Conservation (phyloP, 2,888 invertebrate genomes). For the Malachius bipustulatus region DNA sequence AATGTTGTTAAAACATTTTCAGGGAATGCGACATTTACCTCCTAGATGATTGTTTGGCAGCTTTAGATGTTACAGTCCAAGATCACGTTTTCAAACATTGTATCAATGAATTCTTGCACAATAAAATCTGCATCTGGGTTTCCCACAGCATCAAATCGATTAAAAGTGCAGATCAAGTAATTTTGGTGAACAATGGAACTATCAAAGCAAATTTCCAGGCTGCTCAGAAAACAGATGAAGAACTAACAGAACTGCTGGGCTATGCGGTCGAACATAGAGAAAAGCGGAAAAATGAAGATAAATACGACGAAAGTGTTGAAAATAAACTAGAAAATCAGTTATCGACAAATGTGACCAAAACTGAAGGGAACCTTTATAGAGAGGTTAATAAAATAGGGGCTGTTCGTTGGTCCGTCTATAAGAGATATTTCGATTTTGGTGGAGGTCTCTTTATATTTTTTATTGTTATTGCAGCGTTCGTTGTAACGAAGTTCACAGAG, state of each 20-base stretch:
- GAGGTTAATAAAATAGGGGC: no score
- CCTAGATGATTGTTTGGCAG: no score
- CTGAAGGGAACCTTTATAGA: no score
- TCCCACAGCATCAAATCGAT: no score
- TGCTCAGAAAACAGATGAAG: slow-evolving; percentile 53
- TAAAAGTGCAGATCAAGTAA: slow-evolving; percentile 23
- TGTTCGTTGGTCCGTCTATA: slow-evolving; percentile 17
- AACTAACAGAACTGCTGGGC: slow-evolving; percentile 56
- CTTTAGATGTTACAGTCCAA: no score
- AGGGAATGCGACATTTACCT: slow-evolving; percentile 71
- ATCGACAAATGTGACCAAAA: no score
- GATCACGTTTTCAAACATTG: slow-evolving; percentile 73
- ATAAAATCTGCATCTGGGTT: slow-evolving; percentile 57
- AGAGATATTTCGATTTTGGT: slow-evolving; percentile 17
- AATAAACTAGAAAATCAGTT: slow-evolving; percentile 16
- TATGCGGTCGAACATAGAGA: slow-evolving; percentile 27
- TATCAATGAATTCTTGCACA: slow-evolving; percentile 47
- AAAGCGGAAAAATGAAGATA: slow-evolving; percentile 34
- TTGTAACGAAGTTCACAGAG: no score
- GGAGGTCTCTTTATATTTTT: slow-evolving; percentile 15
- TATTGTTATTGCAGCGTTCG: slow-evolving; percentile 8
- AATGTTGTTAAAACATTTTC: no score
- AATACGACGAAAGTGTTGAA: slow-evolving; percentile 23
- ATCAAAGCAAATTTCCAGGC: slow-evolving; percentile 50
- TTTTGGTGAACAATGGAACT: slow-evolving; percentile 33